These are phyloP conservation scores for Eubasilissa regina DNA, from an alignment of 1,140 invertebrate species.

Conservation along the genomic window DNA sequence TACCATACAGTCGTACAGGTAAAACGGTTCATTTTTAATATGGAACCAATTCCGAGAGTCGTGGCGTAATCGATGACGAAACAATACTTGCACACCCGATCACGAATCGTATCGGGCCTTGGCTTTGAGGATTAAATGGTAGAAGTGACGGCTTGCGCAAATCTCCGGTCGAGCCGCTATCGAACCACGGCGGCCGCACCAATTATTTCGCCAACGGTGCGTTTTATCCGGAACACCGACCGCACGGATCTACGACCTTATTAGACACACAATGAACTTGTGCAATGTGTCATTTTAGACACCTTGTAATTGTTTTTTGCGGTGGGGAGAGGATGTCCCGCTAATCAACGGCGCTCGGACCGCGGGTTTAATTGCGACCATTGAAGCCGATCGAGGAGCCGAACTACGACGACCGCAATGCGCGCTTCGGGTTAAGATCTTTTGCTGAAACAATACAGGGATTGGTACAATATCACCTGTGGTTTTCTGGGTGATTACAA, in stretches of 20 bases:
- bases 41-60: slow-evolving; percentile 28
- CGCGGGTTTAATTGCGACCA: neutral
- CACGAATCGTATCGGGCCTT: slow-evolving; percentile 21
- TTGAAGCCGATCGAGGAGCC: no score
- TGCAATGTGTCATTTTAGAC: neutral
- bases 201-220: slow-evolving; percentile 15
- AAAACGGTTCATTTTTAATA: slow-evolving; percentile 15
- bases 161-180: neutral
- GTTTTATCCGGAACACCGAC: slow-evolving; percentile 24
- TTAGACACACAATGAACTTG: slow-evolving; percentile 22
- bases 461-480: no score
- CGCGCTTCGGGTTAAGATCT: no score
- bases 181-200: neutral
- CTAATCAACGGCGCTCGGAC: neutral
- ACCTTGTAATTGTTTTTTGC: neutral
- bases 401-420: no score
- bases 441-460: no score
- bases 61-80: slow-evolving; percentile 15
- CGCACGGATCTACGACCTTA: slow-evolving; percentile 27
- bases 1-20: neutral
- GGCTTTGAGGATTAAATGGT: slow-evolving; percentile 27
- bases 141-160: slow-evolving; percentile 10
- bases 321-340: slow-evolving; percentile 18
- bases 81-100: slow-evolving; percentile 18
- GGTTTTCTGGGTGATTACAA: no score